phyloP scores from a whole-genome alignment of 30 jellyfish, hydroid and myxozoan genomes.

The Hydractinia symbiolongicarpus region DNA sequence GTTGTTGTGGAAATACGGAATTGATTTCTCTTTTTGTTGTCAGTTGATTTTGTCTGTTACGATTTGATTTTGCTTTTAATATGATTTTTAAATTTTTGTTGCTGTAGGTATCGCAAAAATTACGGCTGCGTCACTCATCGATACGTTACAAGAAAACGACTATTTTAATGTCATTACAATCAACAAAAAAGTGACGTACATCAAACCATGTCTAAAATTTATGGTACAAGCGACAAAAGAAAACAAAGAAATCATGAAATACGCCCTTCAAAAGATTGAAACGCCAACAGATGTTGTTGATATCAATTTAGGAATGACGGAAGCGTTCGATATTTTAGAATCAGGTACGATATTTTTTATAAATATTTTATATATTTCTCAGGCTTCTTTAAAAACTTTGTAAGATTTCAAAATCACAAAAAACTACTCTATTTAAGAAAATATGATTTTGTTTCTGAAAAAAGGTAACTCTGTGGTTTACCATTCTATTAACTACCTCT shows the following conservation, averaged over 20 bases:
- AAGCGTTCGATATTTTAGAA: constrained; percentile 40
- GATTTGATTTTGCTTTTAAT: not conserved
- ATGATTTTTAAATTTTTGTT: not conserved
- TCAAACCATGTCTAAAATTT: constrained; percentile 14
- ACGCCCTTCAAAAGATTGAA: constrained; percentile 14
- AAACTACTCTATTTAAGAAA: too few relatives aligned
- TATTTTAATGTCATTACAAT: constrained; percentile 70
- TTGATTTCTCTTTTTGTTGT: not conserved
- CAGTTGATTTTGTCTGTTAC: not conserved
- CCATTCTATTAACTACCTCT: too few relatives aligned
- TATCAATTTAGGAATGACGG: constrained; percentile 41
- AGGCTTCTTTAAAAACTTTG: not conserved
- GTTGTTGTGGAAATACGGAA: not conserved
- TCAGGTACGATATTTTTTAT: not conserved
- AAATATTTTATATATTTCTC: not conserved
- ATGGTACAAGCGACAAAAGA: constrained; percentile 83
- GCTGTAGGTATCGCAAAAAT: constrained; percentile 66
- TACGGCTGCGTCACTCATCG: constrained; percentile 67
- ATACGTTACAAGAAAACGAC: constrained; percentile 83
- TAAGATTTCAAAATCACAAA: not conserved
- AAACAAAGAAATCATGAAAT: constrained; percentile 52
- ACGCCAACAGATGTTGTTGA: constrained; percentile 48
- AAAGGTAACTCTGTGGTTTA: too few relatives aligned
- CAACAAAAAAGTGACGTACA: constrained; percentile 12
- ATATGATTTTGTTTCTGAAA: too few relatives aligned